Percentiles rank a stretch among this genome's conserved stretches.
phyloP scores from a whole-genome alignment of 2,888 invertebrate genomes.

The Mesopsocus fuscifrons region DNA sequence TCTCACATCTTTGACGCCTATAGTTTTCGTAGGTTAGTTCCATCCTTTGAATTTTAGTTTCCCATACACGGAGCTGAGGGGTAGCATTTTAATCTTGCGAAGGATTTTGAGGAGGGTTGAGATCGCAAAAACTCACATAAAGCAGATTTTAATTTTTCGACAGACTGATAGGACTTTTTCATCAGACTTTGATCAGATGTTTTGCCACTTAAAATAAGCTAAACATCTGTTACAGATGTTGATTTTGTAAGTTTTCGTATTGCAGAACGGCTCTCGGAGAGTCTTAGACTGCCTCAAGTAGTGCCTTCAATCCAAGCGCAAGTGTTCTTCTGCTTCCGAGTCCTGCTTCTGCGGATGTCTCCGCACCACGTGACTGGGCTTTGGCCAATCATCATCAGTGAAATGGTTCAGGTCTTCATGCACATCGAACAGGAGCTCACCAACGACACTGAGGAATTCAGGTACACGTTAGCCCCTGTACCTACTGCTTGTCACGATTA shows the following conservation, averaged over 20 bases:
- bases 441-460: slow-evolving; percentile 54
- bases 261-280: slow-evolving; percentile 67
- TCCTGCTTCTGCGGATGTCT: slow-evolving; percentile 64
- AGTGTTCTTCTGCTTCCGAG: slow-evolving; percentile 75
- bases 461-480: no score
- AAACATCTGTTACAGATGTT: no score
- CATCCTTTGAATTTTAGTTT: not conserved
- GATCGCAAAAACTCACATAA: no score
- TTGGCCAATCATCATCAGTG: slow-evolving; percentile 83
- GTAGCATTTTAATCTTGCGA: no score
- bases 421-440: slow-evolving; percentile 70
- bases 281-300: slow-evolving; percentile 50
- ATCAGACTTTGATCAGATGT: no score
- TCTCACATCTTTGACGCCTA: not conserved
- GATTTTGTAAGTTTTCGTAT: no score
- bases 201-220: no score
- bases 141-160: no score
- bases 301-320: slow-evolving; percentile 62
- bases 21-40: not conserved
- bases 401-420: slow-evolving; percentile 73
- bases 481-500: no score
- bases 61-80: no score
- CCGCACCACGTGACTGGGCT: slow-evolving; percentile 67
- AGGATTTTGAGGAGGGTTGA: no score
- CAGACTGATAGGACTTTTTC: no score